A percentile compares a stretch with the other conserved stretches of the same genome.
phyloP scores from a whole-genome alignment of 92 coral and sea anemone genomes.

The Heteractis magnifica region DNA sequence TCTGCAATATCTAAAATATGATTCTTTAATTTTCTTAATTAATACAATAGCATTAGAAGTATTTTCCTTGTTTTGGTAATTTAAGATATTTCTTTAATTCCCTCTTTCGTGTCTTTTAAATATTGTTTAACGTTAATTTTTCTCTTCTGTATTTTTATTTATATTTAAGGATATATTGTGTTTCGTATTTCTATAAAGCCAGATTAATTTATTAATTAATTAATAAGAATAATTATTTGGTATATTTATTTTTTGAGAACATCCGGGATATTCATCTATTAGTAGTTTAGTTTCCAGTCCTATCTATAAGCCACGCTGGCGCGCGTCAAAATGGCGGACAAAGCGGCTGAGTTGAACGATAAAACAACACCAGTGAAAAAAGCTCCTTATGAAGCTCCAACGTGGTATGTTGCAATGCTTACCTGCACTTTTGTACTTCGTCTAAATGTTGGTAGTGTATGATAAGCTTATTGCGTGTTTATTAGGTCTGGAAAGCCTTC shows the following conservation, averaged over 20 bases:
- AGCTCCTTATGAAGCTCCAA: constrained; percentile 69
- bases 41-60: no score
- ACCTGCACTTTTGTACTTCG: background rate
- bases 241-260: background rate
- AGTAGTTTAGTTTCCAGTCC: constrained; percentile 37
- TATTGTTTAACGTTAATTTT: no score
- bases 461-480: background rate
- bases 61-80: no score
- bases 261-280: constrained; percentile 38
- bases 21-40: no score
- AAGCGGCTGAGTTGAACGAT: constrained; percentile 32
- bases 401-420: constrained; percentile 63
- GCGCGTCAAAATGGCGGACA: constrained; percentile 88
- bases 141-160: no score
- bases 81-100: no score
- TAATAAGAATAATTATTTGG: no score
- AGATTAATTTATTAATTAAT: no score
- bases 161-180: no score
- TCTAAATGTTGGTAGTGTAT: background rate
- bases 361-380: constrained; percentile 28
- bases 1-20: no score
- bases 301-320: constrained; percentile 18
- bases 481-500: constrained; percentile 96
- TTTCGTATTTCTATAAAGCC: no score
- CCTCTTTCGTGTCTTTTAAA: no score